Evolutionary conservation across 2,113 vertebrate genomes (phyloP), one percentile per base, ranked within the genome.

Genomic region (Oriolus oriolus): DNA sequence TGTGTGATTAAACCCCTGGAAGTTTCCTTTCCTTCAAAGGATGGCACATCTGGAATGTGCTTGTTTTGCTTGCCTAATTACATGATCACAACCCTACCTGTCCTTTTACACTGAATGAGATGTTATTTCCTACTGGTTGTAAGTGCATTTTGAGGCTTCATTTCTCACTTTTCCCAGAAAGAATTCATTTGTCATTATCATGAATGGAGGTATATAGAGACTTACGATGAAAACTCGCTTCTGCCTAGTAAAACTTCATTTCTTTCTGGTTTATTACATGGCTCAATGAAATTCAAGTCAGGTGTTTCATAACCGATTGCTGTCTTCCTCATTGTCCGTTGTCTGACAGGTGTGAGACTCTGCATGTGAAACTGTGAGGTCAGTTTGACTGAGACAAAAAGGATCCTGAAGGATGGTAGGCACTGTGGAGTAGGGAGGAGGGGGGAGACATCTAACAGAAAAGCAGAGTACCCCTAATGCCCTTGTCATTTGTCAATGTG

Each of bases 231-330:
- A 95, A 95, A 47, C 44, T 56, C 59, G 31, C 61, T 89, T 96
- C 83, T 92, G 61, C 66, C 75, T 84, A 52, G 54, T 82, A 85
- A 90, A 95, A 64, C 59, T 87, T 73, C 8, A 56, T 80, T 91
- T 81, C 20, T 70, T 84, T 96, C 56, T 83, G 14, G 61, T 94
- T 93, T 96, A 89, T 94, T 95, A 87, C 37, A 53, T 39, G n/a
- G 15, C 30, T 86, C 61, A 89, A 12, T 96, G 82, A 92, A 92
- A 96, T 92, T 88, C 79, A 90, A 91, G 83, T 93, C 86, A 87
- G 80, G 87, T 92, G 79, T 97, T 96, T 93, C 93, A 88, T 96
- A 89, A 96, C 35, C 11, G 26, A 71, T 79, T 52, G 27, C n/a
- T 80, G 33, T 89, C 88, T 91, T 90, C 44, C 35, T 57, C 45